These are phyloP conservation scores for Aplocera efformata DNA, from an alignment of 2,888 invertebrate species.

Conservation along the genomic window DNA sequence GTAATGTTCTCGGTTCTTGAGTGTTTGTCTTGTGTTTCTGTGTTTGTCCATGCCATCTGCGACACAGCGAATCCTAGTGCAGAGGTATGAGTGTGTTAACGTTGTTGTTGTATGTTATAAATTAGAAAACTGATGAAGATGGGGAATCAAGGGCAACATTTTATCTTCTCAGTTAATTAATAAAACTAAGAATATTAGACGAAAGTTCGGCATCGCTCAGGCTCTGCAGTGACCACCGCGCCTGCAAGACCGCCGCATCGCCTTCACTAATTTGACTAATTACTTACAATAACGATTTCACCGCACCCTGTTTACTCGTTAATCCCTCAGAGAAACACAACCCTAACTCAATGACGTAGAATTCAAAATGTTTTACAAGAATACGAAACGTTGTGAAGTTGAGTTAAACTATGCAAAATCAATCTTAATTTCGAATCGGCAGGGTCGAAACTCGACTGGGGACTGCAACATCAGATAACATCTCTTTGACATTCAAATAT, in stretches of 20 bases:
- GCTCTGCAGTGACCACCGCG: not conserved
- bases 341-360: slow-evolving; percentile 4
- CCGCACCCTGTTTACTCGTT: slow-evolving; percentile 35
- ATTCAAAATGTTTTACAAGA: not conserved
- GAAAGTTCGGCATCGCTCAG: too few relatives aligned
- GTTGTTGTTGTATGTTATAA: too few relatives aligned
- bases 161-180: too few relatives aligned
- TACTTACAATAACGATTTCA: slow-evolving; percentile 52
- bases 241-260: slow-evolving; percentile 37
- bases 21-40: too few relatives aligned
- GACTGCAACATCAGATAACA: not conserved
- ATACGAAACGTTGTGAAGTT: not conserved
- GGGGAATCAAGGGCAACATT: too few relatives aligned
- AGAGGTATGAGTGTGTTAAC: too few relatives aligned
- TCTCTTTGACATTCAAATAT: not conserved
- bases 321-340: slow-evolving; percentile 21
- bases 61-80: too few relatives aligned
- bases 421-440: slow-evolving; percentile 9
- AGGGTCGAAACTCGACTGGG: slow-evolving; percentile 8
- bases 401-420: slow-evolving; percentile 10
- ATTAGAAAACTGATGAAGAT: too few relatives aligned
- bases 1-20: too few relatives aligned
- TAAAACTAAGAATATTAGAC: too few relatives aligned
- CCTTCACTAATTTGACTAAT: slow-evolving; percentile 67
- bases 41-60: too few relatives aligned